These are phyloP conservation scores for Glareola pratincola DNA, from an alignment of 2,113 vertebrate genomes.

Conservation along the genomic window DNA sequence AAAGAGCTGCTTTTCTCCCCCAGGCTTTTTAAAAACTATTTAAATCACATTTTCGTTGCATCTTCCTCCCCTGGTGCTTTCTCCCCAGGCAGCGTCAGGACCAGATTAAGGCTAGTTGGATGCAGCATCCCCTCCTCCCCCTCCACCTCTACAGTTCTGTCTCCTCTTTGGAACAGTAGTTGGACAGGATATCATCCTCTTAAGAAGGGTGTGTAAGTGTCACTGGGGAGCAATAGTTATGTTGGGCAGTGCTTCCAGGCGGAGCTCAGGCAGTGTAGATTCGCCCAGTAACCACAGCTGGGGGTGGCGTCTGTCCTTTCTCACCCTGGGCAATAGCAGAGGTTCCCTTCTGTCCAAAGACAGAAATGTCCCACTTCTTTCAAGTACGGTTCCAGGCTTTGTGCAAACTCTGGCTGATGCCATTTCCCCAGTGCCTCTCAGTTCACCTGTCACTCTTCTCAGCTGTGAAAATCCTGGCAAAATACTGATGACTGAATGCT, in stretches of 20 bases:
- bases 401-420: not conserved
- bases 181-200: not conserved
- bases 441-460: not conserved
- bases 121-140: not conserved
- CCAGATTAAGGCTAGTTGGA: not conserved
- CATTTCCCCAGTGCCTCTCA: not conserved
- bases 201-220: not conserved
- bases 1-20: conserved; percentile 11
- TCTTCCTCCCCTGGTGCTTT: not conserved
- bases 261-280: not conserved
- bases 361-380: not conserved
- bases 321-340: not conserved
- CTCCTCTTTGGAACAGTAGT: not conserved
- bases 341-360: not conserved
- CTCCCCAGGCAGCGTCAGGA: not conserved
- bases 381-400: not conserved
- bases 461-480: not conserved
- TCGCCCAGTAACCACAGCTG: not conserved
- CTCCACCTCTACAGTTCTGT: not conserved
- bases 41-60: not conserved
- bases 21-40: not conserved
- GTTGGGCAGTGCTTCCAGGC: not conserved
- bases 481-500: not conserved
- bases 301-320: not conserved
- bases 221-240: not conserved